Evolutionary conservation across 2,888 invertebrate genomes (phyloP).

Genomic region (Drosophila leonis): DNA sequence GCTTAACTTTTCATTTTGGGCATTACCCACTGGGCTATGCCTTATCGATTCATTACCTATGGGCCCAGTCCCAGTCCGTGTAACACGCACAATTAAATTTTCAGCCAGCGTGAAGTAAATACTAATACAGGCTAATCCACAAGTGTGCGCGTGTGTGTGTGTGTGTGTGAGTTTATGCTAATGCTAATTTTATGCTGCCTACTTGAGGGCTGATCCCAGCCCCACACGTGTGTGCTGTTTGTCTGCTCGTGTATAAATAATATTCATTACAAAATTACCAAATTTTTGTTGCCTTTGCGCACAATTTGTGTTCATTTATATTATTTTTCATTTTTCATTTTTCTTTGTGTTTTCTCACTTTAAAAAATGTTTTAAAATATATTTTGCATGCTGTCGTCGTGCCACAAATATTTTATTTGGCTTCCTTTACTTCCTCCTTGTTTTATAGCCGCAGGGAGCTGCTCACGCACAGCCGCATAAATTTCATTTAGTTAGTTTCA

Average conservation of each 20-base stretch:
- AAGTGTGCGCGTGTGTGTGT: constrained; percentile 7
- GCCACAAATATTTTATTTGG: constrained; percentile 5
- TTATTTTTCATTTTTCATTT: constrained; percentile 19
- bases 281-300: constrained; percentile 34
- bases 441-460: constrained; percentile 24
- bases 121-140: constrained; percentile 60
- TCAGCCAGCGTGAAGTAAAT: constrained; percentile 49
- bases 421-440: background rate
- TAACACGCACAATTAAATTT: constrained; percentile 69
- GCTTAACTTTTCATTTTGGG: constrained; percentile 35
- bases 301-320: constrained; percentile 52
- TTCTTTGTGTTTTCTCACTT: constrained; percentile 9
- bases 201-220: constrained; percentile 41
- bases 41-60: constrained; percentile 57
- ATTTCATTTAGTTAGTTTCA: constrained; percentile 71
- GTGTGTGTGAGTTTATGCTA: constrained; percentile 32
- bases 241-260: constrained; percentile 36
- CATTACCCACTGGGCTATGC: constrained; percentile 24
- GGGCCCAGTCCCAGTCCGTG: background rate
- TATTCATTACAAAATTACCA: constrained; percentile 71
- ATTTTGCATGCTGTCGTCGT: constrained; percentile 15
- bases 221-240: constrained; percentile 19
- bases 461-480: constrained; percentile 41
- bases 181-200: constrained; percentile 63
- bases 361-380: constrained; percentile 35